Base-by-base conservation (phyloP, 2,797 vertebrate species). In the Buceros bicornis region DNA sequence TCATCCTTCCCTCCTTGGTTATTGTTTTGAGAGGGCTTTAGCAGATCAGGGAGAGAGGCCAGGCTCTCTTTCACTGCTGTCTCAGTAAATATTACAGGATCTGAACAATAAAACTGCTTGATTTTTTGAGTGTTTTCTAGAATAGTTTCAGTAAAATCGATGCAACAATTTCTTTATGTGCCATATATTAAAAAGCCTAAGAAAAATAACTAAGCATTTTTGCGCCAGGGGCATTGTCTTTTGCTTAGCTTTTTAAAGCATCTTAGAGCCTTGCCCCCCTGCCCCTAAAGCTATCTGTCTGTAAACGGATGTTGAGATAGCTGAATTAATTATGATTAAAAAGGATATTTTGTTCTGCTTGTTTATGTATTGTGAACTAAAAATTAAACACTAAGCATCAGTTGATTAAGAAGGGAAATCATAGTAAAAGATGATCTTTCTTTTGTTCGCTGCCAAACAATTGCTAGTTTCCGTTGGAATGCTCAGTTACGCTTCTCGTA, bases 271-370 rank as follows among this genome's bases (percentile, higher is more conserved):
- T n/a, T n/a, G n/a, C n/a, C n/a, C n/a, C n/a, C n/a, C n/a, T n/a
- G n/a, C n/a, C n/a, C n/a, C n/a, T 74, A 74, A 89, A 86, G 37
- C 14, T 81, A 35, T 84, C 77, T 82, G 20, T 57, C 65, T 91
- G 70, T 70, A 73, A 85, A 71, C 0, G 4, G 25, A 57, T 82
- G 15, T 25, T 85, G 87, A 65, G 29, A 35, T 81, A 73, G 22
- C 31, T 69, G 45, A 89, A 91, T 87, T 85, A 47, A 61, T 94
- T 89, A 82, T 57, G 26, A 81, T 74, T 47, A 51, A 80, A 86
- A 92, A 65, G 6, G 6, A 3, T 77, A 29, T 82, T 70, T 70
- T 5, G 35, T 92, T 87, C 82, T 87, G 53, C 53, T 84, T 93
- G 45, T 86, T 92, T 77, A 83, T 21, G 17, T 81, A 47, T 67